Conservation (phyloP, 2,113 vertebrate species). For the Xenopus laevis region DNA sequence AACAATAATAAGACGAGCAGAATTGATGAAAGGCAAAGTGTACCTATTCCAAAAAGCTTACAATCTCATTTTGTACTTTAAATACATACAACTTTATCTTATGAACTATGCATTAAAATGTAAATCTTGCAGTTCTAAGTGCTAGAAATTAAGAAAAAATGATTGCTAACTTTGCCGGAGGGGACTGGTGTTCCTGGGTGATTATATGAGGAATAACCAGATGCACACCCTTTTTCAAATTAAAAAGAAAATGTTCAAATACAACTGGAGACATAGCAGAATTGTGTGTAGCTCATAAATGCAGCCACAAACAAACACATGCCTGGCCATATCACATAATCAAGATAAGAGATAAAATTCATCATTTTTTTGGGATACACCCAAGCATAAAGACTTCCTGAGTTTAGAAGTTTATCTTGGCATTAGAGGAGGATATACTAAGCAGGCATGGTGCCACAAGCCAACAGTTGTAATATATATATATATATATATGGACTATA, state of each 20-base stretch:
- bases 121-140: too few relatives aligned
- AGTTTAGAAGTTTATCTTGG: constrained; percentile 42
- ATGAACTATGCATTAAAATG: too few relatives aligned
- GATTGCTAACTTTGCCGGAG: constrained; percentile 52
- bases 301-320: constrained; percentile 66
- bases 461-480: not conserved
- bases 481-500: too few relatives aligned
- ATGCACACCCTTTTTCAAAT: constrained; percentile 53
- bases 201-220: constrained; percentile 63
- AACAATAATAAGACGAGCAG: too few relatives aligned
- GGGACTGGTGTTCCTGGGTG: constrained; percentile 71
- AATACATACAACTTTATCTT: too few relatives aligned
- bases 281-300: constrained; percentile 66
- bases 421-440: constrained; percentile 20
- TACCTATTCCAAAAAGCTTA: too few relatives aligned
- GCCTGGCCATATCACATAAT: constrained; percentile 71
- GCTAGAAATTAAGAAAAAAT: too few relatives aligned
- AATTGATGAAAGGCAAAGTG: too few relatives aligned
- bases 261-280: constrained; percentile 68
- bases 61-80: too few relatives aligned
- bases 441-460: constrained; percentile 7
- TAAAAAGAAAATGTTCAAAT: constrained; percentile 62
- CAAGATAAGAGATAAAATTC: constrained; percentile 65
- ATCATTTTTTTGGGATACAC: constrained; percentile 60
- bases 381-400: constrained; percentile 63